Evolutionary conservation across 2,113 vertebrate genomes (phyloP), one percentile per base, ranked within the genome.

Genomic region (Trogon surrucura): DNA sequence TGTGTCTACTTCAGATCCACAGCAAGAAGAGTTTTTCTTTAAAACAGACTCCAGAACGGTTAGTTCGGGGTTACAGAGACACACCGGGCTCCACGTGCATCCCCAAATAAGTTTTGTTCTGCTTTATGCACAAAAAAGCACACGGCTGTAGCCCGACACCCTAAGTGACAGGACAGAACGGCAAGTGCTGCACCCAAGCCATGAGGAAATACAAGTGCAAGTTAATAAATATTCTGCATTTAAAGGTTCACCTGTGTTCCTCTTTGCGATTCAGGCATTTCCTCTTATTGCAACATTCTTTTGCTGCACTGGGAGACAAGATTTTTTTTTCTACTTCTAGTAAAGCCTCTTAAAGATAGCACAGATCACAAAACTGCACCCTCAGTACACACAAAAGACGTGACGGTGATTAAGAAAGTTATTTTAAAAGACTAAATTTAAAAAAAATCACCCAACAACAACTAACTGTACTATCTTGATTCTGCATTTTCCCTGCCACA

Each of bases 11-110:
- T 26, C 67, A 26, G 51, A 71, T 2, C 11, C 57, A 34, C 62
- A 54, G 30, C 27, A 18, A 18, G 8, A 82, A 36, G 2, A 69
- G 66, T 18, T 32, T 8, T 18, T 44, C 72, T 18, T 29, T 12
- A 0, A 36, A 41, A 36, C 0, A 8, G 16, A 16, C 48, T 70
- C 56, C 51, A 50, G n/a, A 78, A 74, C 53, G 0, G 13, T 5
- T 14, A 65, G 34, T 6, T 53, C 41, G 20, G 30, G 26, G 20
- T 1, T 54, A 9, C 7, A 45, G 48, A 44, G 18, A 15, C 47
- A 15, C 47, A 50, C 2, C 21, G 17, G 2, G 2, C 44, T 58
- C 7, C 11, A 25, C 3, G 18, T 27, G 5, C 2, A 4, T 27
- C 5, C 10, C 6, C 2, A 8, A 17, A 30, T 5, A 58, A 34